Evolutionary conservation across 2,113 vertebrate genomes (phyloP).

Genomic region (Solenodon paradoxus): DNA sequence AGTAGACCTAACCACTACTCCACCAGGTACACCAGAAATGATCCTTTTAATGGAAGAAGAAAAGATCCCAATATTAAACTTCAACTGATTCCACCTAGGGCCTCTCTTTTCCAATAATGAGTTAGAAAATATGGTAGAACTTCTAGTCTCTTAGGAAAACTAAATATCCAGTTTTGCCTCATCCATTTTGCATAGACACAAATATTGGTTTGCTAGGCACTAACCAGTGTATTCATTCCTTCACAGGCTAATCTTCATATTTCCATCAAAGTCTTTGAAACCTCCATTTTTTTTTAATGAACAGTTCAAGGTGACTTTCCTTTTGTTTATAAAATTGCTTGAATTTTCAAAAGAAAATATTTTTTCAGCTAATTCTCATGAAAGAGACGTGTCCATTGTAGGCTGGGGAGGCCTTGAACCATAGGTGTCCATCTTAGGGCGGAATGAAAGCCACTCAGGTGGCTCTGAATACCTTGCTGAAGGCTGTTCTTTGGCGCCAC

Average conservation of each 20-base stretch:
- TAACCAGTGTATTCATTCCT: neutral
- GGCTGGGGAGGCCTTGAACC: slow-evolving; percentile 33
- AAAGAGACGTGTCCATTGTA: neutral
- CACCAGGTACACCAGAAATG: no score
- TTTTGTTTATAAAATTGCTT: neutral
- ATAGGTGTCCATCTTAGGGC: neutral
- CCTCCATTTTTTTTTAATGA: neutral
- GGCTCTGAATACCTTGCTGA: neutral
- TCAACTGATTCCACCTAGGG: neutral
- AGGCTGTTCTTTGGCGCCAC: slow-evolving; percentile 7
- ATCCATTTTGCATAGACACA: neutral
- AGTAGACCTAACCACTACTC: no score
- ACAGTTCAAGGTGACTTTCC: neutral
- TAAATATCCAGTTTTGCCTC: neutral
- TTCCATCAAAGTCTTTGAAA: neutral
- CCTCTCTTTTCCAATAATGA: neutral
- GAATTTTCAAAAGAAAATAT: neutral
- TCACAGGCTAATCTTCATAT: neutral
- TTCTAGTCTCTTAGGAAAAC: neutral
- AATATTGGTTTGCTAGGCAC: neutral
- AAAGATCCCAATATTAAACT: neutral
- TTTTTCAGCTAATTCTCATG: neutral
- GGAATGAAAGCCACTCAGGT: neutral
- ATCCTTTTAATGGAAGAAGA: neutral
- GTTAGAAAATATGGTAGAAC: neutral